Evolutionary conservation across 2,113 vertebrate species (phyloP).

Genomic region (Daboia siamensis): DNA sequence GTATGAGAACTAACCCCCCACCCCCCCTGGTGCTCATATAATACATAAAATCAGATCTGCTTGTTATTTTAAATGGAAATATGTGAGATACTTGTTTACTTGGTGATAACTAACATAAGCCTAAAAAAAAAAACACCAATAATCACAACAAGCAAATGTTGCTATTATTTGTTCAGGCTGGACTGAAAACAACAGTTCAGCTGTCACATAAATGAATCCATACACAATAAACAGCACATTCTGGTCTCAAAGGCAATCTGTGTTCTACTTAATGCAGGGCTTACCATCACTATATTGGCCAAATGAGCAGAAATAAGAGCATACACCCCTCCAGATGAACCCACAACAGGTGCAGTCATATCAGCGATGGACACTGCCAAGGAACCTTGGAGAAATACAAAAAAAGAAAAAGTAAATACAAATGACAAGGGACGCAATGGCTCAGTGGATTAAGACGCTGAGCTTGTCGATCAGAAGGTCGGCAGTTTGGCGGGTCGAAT

Average conservation of each 20-base stretch:
- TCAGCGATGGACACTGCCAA: slow-evolving; percentile 92
- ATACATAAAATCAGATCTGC: not conserved
- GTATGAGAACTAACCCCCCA: not conserved
- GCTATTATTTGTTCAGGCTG: not conserved
- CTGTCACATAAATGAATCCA: not conserved
- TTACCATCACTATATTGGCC: slow-evolving; percentile 97
- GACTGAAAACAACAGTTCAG: not conserved
- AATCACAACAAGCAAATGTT: not conserved
- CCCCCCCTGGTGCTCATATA: not conserved
- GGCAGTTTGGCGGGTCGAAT: too few species aligned
- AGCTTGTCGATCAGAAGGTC: too few species aligned
- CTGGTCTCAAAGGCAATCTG: not conserved
- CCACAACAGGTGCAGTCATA: slow-evolving; percentile 93
- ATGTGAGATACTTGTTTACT: not conserved
- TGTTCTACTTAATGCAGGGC: slow-evolving; percentile 31
- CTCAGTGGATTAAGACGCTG: too few species aligned
- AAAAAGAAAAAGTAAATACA: not conserved
- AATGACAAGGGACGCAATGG: not conserved
- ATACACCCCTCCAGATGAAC: slow-evolving; percentile 94
- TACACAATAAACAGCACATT: not conserved
- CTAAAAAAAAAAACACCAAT: not conserved
- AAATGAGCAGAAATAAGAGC: slow-evolving; percentile 95
- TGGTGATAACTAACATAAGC: not conserved
- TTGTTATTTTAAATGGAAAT: not conserved
- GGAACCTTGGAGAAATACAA: slow-evolving; percentile 77